Evolutionary conservation across 2,888 invertebrate species (phyloP).

Genomic region (Leistus spinibarbis): DNA sequence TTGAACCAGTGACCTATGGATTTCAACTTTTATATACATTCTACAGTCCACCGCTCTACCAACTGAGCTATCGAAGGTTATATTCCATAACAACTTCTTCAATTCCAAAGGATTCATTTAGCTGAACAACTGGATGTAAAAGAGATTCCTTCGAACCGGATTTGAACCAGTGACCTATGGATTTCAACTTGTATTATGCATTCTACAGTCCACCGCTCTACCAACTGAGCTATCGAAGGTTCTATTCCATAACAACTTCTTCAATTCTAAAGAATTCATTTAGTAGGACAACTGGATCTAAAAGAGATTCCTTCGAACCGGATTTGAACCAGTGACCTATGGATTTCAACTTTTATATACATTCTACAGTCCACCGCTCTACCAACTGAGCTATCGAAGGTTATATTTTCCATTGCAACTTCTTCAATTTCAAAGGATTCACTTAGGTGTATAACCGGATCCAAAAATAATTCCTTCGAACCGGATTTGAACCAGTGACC

Average conservation of each 20-base stretch:
- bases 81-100: neutral
- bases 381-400: slow-evolving; percentile 56
- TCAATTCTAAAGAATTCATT: neutral
- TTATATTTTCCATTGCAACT: slow-evolving; percentile 11
- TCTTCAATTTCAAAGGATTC: neutral
- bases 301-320: slow-evolving; percentile 21
- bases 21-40: neutral
- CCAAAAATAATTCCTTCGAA: slow-evolving; percentile 16
- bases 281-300: neutral
- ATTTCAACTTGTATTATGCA: neutral
- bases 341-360: neutral
- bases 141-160: neutral
- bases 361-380: slow-evolving; percentile 55
- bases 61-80: neutral
- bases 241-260: neutral
- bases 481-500: slow-evolving; percentile 30
- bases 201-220: neutral
- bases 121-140: neutral
- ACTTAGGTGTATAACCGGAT: no score
- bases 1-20: neutral
- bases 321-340: slow-evolving; percentile 39
- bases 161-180: neutral
- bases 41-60: neutral
- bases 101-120: neutral
- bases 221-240: neutral